Evolutionary conservation across 2,888 invertebrate genomes (phyloP).

Genomic region (Apeira syringaria): DNA sequence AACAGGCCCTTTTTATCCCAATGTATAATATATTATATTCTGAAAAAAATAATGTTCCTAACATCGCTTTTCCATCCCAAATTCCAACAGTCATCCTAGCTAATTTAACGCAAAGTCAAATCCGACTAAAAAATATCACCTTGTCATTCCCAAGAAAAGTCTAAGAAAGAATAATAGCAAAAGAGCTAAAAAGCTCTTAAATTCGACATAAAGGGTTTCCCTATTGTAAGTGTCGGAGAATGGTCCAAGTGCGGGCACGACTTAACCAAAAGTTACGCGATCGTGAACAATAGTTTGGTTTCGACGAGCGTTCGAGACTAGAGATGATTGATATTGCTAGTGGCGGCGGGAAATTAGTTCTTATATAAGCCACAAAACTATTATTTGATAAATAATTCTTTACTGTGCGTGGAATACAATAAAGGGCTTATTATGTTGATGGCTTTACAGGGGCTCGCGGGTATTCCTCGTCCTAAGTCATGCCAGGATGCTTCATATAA

Average conservation of each 20-base stretch:
- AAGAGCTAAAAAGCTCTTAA: conserved; percentile 26
- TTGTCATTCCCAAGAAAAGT: conserved; percentile 1
- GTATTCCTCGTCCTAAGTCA: too few species aligned
- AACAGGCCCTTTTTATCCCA: too few species aligned
- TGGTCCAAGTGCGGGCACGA: conserved; percentile 26
- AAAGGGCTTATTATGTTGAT: too few species aligned
- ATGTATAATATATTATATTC: too few species aligned
- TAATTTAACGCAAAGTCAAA: neutral
- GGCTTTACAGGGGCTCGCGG: too few species aligned
- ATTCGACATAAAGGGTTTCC: conserved; percentile 24
- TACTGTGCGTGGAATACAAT: too few species aligned
- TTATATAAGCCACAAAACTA: conserved; percentile 9
- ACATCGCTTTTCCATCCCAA: neutral
- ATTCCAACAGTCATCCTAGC: neutral
- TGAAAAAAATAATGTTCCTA: neutral
- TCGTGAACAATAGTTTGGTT: conserved; percentile 11
- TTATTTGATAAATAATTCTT: conserved; percentile 13
- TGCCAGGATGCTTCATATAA: too few species aligned
- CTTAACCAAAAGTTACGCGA: conserved; percentile 11
- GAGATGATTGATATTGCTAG: conserved; percentile 5
- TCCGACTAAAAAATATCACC: neutral
- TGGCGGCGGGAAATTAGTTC: neutral
- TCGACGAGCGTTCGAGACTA: neutral
- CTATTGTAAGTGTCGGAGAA: conserved; percentile 27
- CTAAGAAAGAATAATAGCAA: conserved; percentile 2